phyloP scores from a whole-genome alignment of 2,888 invertebrate species.

The Sphaerophoria taeniata region DNA sequence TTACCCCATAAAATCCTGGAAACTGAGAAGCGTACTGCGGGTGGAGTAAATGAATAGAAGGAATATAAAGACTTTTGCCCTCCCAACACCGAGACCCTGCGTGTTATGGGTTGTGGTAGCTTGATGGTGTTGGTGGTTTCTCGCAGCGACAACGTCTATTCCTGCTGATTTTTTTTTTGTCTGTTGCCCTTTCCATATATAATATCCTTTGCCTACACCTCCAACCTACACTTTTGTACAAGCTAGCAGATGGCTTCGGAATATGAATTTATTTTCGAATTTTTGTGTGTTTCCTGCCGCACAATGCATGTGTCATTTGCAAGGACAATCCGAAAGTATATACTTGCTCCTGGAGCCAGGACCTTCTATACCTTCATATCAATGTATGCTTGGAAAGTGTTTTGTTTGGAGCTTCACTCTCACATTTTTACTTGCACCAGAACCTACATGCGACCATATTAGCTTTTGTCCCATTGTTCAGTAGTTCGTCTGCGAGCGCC shows the following conservation, averaged over 20 bases:
- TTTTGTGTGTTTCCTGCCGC: slow-evolving; percentile 72
- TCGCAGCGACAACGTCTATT: slow-evolving; percentile 45
- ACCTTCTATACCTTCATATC: background rate
- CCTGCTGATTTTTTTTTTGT: background rate
- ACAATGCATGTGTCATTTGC: slow-evolving; percentile 74
- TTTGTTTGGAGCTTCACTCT: slow-evolving; percentile 15
- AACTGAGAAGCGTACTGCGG: slow-evolving; percentile 27
- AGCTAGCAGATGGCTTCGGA: slow-evolving; percentile 57
- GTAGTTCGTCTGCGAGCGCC: slow-evolving; percentile 15
- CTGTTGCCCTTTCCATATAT: slow-evolving; percentile 1
- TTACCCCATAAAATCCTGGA: slow-evolving; percentile 64
- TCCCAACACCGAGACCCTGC: slow-evolving; percentile 40
- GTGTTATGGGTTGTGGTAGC: slow-evolving; percentile 12
- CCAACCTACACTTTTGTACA: background rate
- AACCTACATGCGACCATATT: slow-evolving; percentile 50
- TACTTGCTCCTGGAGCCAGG: slow-evolving; percentile 54
- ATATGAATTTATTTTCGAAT: slow-evolving; percentile 74
- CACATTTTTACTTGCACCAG: slow-evolving; percentile 2
- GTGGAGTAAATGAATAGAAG: slow-evolving; percentile 43
- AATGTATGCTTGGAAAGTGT: slow-evolving; percentile 1
- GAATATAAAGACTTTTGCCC: slow-evolving; percentile 46
- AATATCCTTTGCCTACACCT: background rate
- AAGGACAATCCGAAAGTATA: slow-evolving; percentile 65
- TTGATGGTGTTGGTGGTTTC: slow-evolving; percentile 47
- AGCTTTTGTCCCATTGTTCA: slow-evolving; percentile 72